Base-by-base conservation (phyloP, 2,797 vertebrate species). In the Rhinichthys osculus region DNA sequence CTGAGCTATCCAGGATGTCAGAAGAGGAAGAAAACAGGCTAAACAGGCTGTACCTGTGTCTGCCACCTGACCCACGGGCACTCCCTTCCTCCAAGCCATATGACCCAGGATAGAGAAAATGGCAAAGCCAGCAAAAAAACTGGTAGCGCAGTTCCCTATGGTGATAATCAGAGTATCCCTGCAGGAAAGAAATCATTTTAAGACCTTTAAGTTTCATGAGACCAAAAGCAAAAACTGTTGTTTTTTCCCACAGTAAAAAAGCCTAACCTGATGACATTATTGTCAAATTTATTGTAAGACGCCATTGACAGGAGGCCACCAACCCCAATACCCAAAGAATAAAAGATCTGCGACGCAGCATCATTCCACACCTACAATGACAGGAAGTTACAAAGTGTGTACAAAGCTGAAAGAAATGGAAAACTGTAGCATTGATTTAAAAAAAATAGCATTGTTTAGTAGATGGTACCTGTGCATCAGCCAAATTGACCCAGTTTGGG, bases 281-380 rank as follows among this genome's bases (percentile, higher is more conserved):
- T 97, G 93, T 96, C 94, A 89, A 96, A 96, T 91, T 95, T 96
- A 87, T 96, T 97, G 89, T 96, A 97, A 23, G 96, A 96, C 5
- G 96, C 96, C 96, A 96, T 96, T 7, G 96, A 96, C 0, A 97
- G 94, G 79, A 97, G 93, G 4, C 96, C 96, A 23, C 96, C 96
- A 0, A 97, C 94, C 1, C 96, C 96, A 16, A 97, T 96, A 8
- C 96, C 96, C 72, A 97, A 86, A 0, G 96, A 97, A 91, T 96
- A 97, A 92, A 97, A 97, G 86, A 97, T 95, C 93, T 96, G 96
- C 1, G 96, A 96, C 5, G 96, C 96, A 4, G 96, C 96, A 3
- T 97, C 96, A 47, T 96, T 97, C 96, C 96, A 97, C 62, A 97
- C 96, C 96, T 97, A 92, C 7, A 77, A 66, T 11, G 14, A 80